Evolutionary conservation across 2,888 invertebrate species (phyloP), one percentile per base, ranked within the genome.

Genomic region (Macrosiphum euphorbiae): DNA sequence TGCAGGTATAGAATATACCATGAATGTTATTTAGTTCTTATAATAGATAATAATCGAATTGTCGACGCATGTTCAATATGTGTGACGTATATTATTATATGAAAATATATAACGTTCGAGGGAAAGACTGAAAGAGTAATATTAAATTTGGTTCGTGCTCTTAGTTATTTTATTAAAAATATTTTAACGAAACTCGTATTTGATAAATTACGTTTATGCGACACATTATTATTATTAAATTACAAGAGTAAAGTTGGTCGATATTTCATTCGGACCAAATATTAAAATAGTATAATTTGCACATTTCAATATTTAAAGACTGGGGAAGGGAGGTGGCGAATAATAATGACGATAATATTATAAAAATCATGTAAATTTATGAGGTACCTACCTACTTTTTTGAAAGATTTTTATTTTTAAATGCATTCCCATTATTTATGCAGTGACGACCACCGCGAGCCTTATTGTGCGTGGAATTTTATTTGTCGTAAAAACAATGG

Each of bases 351-450:
- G 50, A 87, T 28, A 50, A 50, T 50, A 50, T 50, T 87, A n/a
- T n/a, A 50, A 87, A n/a, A 28, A 50, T 50, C 87, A 3, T 35
- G 35, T 52, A 35, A 88, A 88, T 88, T 88, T 20, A 88, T 50
- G 52, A n/a, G 52, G 11, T 10, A 88, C 88, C 47, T 35, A 78
- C 20, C 47, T 52, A 78, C 2, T 20, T 35, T 35, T 78, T 78
- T 78, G 16, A 86, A 50, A 86, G n/a, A 50, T 86, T 86, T 47
- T 78, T 78, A 78, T 78, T 78, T 78, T 78, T 78, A 78, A 67
- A 35, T 8, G 35, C 35, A 8, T 78, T 3, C 8, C 20, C 20
- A 41, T 86, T 44, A 85, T 85, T 44, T 44, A 85, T 28, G 44
- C 44, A 16, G n/a, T 16, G 1, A 44, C 47, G 16, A 28, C 47